Conservation (phyloP, 2,888 invertebrate genomes). For the Drosophila eohydei region DNA sequence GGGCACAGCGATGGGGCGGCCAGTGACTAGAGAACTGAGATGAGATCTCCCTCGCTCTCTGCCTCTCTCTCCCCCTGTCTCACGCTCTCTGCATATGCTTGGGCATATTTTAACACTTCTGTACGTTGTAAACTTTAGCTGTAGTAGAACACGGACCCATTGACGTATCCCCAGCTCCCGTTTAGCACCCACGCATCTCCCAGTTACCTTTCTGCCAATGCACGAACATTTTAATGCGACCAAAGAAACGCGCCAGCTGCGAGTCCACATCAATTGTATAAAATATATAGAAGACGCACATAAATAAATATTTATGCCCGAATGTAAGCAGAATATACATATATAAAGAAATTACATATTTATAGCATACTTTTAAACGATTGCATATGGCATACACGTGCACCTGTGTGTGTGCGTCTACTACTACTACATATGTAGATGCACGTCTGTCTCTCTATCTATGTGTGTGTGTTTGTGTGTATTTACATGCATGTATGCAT, state of each 20-base stretch:
- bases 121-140: slow-evolving; percentile 54
- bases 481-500: slow-evolving; percentile 14
- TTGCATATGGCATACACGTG: slow-evolving; percentile 30
- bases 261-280: slow-evolving; percentile 66
- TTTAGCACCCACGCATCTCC: slow-evolving; percentile 46
- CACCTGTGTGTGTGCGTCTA: slow-evolving; percentile 25
- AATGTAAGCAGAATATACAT: slow-evolving; percentile 37
- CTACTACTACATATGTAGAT: background rate
- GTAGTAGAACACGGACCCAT: slow-evolving; percentile 29
- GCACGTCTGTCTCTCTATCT: slow-evolving; percentile 26
- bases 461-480: slow-evolving; percentile 32
- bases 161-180: slow-evolving; percentile 14
- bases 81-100: slow-evolving; percentile 28
- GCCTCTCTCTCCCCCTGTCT: background rate
- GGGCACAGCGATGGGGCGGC: slow-evolving; percentile 71
- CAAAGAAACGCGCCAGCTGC: slow-evolving; percentile 59
- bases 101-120: slow-evolving; percentile 62
- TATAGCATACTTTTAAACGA: slow-evolving; percentile 69
- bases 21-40: slow-evolving; percentile 60
- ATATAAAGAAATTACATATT: slow-evolving; percentile 49
- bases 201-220: slow-evolving; percentile 46
- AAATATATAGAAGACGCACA: slow-evolving; percentile 21
- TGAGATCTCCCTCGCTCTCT: background rate
- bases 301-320: slow-evolving; percentile 35
- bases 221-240: slow-evolving; percentile 70